A percentile compares a stretch with the other conserved stretches of the same genome.
Evolutionary conservation across 2,113 vertebrate species (phyloP).

Genomic region (Leptodactylus fuscus): DNA sequence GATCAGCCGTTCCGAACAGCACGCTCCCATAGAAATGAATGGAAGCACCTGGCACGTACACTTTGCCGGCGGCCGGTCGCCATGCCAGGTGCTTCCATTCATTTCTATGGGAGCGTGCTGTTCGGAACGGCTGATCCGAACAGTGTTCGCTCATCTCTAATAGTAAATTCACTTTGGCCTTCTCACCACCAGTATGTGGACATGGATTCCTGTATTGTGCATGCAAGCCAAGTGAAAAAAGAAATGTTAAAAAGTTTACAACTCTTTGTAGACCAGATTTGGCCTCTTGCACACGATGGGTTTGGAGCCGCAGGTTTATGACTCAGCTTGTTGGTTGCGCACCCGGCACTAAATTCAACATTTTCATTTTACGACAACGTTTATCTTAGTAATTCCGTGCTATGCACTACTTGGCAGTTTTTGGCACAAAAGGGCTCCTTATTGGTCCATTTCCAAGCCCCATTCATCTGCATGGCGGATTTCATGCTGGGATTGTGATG

Average conservation of each 20-base stretch:
- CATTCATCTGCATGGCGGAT: background rate
- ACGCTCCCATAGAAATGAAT: no score
- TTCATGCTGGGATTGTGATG: constrained; percentile 31
- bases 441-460: background rate
- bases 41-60: no score
- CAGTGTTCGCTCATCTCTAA: no score
- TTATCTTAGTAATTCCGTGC: background rate
- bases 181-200: no score
- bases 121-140: no score
- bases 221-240: background rate
- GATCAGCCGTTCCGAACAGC: no score
- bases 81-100: no score
- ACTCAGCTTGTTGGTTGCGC: background rate
- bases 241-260: background rate
- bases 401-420: background rate
- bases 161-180: no score
- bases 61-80: no score
- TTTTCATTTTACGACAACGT: no score
- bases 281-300: background rate
- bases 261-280: background rate
- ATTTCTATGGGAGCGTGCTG: no score
- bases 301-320: background rate
- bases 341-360: background rate
- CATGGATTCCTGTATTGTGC: no score
- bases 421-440: background rate